Conservation (phyloP, 1,140 invertebrate species). For the Adelges cooleyi region DNA sequence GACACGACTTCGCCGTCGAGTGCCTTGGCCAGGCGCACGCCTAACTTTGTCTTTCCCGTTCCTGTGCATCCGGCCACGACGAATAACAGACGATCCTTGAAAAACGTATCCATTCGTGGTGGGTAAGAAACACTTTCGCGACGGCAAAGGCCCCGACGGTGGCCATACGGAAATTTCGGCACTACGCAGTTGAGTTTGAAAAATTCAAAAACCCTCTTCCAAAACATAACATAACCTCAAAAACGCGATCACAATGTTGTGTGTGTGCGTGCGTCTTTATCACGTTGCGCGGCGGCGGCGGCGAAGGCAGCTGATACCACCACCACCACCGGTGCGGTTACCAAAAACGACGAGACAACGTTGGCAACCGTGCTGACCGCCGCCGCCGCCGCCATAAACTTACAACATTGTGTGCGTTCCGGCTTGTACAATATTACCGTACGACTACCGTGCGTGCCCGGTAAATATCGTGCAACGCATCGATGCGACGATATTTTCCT, state of each 20-base stretch:
- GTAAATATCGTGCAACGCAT: too few species aligned
- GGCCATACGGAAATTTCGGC: background rate
- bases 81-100: constrained; percentile 51
- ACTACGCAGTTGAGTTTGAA: background rate
- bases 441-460: too few species aligned
- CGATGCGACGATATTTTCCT: too few species aligned
- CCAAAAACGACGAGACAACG: too few species aligned
- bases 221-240: constrained; percentile 25
- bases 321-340: too few species aligned
- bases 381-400: too few species aligned
- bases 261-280: background rate
- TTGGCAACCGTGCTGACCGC: too few species aligned
- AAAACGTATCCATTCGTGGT: constrained; percentile 32
- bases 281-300: background rate
- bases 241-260: background rate
- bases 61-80: constrained; percentile 91
- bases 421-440: too few species aligned
- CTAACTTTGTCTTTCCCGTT: constrained; percentile 91
- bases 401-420: too few species aligned
- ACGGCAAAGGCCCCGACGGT: background rate
- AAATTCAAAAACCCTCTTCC: background rate
- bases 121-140: too few species aligned
- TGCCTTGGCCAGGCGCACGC: constrained; percentile 74
- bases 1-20: constrained; percentile 94
- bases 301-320: background rate